These are phyloP conservation scores for Rhinoraja longicauda DNA, from an alignment of 2,797 vertebrate species.

Conservation along the genomic window DNA sequence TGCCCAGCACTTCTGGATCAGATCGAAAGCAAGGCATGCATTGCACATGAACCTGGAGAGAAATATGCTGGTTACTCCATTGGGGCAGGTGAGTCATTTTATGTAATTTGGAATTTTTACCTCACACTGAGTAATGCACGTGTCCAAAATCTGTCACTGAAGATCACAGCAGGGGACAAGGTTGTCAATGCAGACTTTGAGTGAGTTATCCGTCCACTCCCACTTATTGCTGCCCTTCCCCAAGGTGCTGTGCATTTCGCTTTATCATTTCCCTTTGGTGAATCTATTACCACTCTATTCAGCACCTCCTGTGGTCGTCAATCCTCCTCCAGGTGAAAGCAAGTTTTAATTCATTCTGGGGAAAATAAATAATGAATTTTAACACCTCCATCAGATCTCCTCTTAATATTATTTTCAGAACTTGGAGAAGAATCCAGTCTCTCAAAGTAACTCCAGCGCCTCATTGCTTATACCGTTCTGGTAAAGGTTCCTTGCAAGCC, in stretches of 20 bases:
- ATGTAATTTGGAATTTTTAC: not conserved
- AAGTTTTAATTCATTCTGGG: not conserved
- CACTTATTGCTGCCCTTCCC: not conserved
- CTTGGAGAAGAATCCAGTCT: not conserved
- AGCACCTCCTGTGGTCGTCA: not conserved
- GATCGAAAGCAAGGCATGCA: constrained; percentile 75
- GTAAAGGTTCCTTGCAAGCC: no score
- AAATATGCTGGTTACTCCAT: constrained; percentile 51
- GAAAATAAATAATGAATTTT: not conserved
- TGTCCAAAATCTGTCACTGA: not conserved
- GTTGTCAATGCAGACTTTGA: not conserved
- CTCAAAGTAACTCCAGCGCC: not conserved
- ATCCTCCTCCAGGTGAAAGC: not conserved
- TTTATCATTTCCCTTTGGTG: not conserved
- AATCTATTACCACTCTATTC: not conserved
- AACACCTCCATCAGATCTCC: not conserved
- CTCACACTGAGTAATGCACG: not conserved
- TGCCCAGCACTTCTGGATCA: constrained; percentile 90
- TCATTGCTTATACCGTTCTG: no score
- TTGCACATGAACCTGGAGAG: constrained; percentile 62
- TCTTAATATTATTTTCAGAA: not conserved
- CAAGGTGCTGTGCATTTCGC: not conserved
- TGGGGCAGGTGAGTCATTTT: constrained; percentile 10
- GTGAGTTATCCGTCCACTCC: not conserved
- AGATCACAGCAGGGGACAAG: no score